These are phyloP conservation scores for Himalopsyche tibetana DNA, from an alignment of 2,888 invertebrate species.

Conservation along the genomic window DNA sequence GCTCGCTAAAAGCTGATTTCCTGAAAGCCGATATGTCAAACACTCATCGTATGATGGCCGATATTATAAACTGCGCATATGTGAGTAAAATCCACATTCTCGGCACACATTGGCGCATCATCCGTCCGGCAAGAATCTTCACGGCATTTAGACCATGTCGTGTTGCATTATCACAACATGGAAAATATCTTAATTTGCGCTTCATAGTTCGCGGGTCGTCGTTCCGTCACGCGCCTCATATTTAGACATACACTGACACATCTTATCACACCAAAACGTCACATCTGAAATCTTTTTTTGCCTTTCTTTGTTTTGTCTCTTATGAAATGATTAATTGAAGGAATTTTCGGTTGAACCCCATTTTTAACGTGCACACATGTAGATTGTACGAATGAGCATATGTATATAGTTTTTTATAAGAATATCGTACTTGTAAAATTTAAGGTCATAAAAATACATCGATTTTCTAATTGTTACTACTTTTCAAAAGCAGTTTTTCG, in stretches of 20 bases:
- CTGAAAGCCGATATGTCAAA: conserved; percentile 2
- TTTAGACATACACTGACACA: conserved; percentile 32
- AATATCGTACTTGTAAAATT: too few relatives aligned
- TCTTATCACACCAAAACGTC: not conserved
- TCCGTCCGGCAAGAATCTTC: conserved; percentile 41
- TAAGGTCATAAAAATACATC: too few relatives aligned
- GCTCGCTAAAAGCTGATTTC: conserved; percentile 14
- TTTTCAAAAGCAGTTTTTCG: too few relatives aligned
- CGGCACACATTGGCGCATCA: conserved; percentile 39
- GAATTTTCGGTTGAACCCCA: too few relatives aligned
- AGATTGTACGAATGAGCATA: too few relatives aligned
- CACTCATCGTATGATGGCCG: not conserved
- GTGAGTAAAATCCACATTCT: conserved; percentile 37
- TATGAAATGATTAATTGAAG: not conserved
- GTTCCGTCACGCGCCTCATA: conserved; percentile 56
- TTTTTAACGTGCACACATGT: too few relatives aligned
- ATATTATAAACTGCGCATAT: conserved; percentile 13
- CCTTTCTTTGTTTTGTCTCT: not conserved
- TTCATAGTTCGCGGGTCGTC: conserved; percentile 45
- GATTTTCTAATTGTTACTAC: too few relatives aligned
- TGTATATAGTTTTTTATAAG: too few relatives aligned
- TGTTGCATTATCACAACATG: conserved; percentile 61
- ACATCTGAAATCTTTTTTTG: too few relatives aligned
- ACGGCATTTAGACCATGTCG: conserved; percentile 44
- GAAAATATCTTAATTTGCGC: conserved; percentile 64